phyloP scores from a whole-genome alignment of 2,888 invertebrate species.

The Panopea generosa region DNA sequence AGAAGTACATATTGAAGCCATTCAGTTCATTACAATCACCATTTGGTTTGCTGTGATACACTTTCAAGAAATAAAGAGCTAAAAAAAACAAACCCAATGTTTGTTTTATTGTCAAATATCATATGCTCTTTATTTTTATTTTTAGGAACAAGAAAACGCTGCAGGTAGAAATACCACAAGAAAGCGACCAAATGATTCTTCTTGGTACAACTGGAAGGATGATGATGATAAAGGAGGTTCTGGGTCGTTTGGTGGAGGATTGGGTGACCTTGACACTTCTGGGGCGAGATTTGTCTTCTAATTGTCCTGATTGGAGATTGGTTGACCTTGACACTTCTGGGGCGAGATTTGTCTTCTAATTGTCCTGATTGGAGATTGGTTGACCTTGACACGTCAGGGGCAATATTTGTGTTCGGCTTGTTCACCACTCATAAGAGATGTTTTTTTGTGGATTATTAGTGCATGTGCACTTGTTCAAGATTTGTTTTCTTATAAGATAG shows the following conservation, averaged over 20 bases:
- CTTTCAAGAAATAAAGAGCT: too few relatives aligned
- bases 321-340: slow-evolving; percentile 72
- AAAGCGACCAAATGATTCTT: slow-evolving; percentile 61
- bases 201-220: slow-evolving; percentile 72
- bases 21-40: too few relatives aligned
- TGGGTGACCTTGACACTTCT: slow-evolving; percentile 69
- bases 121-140: too few relatives aligned
- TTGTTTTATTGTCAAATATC: too few relatives aligned
- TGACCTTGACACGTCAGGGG: slow-evolving; percentile 70
- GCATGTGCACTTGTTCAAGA: too few relatives aligned
- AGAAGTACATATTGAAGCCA: too few relatives aligned
- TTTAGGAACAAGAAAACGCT: slow-evolving; percentile 79
- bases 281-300: slow-evolving; percentile 78
- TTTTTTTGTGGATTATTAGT: too few relatives aligned
- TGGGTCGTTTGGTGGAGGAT: slow-evolving; percentile 63
- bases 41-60: too few relatives aligned
- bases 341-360: slow-evolving; percentile 76
- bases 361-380: too few relatives aligned
- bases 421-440: too few relatives aligned
- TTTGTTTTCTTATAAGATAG: too few relatives aligned
- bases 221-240: slow-evolving; percentile 67
- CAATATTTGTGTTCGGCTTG: slow-evolving; percentile 78
- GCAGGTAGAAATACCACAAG: slow-evolving; percentile 58
- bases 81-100: too few relatives aligned
- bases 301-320: slow-evolving; percentile 36